Evolutionary conservation across 2,888 invertebrate species (phyloP).

Genomic region (Cephus pulcher): DNA sequence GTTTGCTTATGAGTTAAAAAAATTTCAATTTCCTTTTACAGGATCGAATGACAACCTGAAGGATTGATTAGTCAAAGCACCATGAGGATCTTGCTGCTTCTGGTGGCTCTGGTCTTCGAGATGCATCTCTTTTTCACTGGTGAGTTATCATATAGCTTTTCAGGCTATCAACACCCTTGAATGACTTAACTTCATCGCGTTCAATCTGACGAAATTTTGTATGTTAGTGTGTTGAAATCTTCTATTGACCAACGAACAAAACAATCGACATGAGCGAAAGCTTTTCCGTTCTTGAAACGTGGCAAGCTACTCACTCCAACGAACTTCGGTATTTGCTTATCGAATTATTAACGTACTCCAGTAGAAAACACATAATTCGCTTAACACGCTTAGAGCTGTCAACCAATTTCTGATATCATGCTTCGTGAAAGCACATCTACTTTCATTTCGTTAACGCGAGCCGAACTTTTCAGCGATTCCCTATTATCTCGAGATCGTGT

Average conservation of each 20-base stretch:
- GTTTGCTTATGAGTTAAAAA: neutral
- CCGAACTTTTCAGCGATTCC: no score
- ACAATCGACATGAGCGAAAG: no score
- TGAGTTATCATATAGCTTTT: slow-evolving; percentile 26
- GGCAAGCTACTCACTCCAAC: no score
- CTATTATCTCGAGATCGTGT: no score
- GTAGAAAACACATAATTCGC: slow-evolving; percentile 55
- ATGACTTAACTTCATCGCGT: no score
- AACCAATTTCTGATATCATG: slow-evolving; percentile 60
- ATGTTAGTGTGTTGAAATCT: no score
- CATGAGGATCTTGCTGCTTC: slow-evolving; percentile 52
- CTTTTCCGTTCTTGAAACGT: no score
- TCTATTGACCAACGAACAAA: no score
- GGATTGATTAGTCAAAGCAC: slow-evolving; percentile 26
- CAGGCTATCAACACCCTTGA: no score
- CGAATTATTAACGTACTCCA: slow-evolving; percentile 37
- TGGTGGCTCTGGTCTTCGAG: slow-evolving; percentile 50
- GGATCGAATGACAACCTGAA: slow-evolving; percentile 35
- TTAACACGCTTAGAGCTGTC: slow-evolving; percentile 42
- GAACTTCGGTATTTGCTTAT: slow-evolving; percentile 7
- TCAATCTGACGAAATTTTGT: no score
- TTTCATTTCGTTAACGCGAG: slow-evolving; percentile 42
- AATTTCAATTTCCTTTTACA: slow-evolving; percentile 30
- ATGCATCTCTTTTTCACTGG: slow-evolving; percentile 53
- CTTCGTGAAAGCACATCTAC: slow-evolving; percentile 37